phyloP scores from a whole-genome alignment of 2,888 invertebrate genomes.

The Cryptophagus acutangulus region DNA sequence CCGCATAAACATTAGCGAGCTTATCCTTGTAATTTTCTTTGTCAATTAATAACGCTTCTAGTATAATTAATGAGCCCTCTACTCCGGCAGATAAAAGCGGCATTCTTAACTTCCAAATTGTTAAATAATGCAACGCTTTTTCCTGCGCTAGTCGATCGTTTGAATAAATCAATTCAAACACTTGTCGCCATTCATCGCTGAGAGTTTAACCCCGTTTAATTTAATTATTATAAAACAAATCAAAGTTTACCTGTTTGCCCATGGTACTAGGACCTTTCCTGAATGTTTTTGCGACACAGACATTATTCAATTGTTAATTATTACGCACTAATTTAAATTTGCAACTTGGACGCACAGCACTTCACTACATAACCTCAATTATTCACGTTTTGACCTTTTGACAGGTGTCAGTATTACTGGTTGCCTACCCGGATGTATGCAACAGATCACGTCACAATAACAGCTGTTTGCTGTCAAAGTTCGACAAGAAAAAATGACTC shows the following conservation, averaged over 20 bases:
- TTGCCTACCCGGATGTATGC: no score
- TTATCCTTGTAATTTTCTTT: slow-evolving; percentile 47
- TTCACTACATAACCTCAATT: no score
- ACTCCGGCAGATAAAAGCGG: slow-evolving; percentile 57
- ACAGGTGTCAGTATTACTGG: no score
- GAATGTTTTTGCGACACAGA: slow-evolving; percentile 41
- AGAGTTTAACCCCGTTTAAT: slow-evolving; percentile 21
- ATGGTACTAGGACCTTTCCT: slow-evolving; percentile 43
- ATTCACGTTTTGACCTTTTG: no score
- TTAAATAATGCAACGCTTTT: slow-evolving; percentile 50
- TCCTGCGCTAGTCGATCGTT: slow-evolving; percentile 40
- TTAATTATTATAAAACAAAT: background rate
- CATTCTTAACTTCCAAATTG: slow-evolving; percentile 56
- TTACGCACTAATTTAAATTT: no score
- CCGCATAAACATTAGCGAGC: slow-evolving; percentile 56
- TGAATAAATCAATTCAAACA: slow-evolving; percentile 50
- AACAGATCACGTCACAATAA: no score
- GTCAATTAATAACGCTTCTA: slow-evolving; percentile 51
- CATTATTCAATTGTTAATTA: no score
- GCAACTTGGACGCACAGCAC: no score
- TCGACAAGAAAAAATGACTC: slow-evolving; percentile 24
- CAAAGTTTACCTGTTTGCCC: slow-evolving; percentile 42
- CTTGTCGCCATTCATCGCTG: slow-evolving; percentile 53
- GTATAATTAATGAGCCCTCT: slow-evolving; percentile 56
- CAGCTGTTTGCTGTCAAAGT: slow-evolving; percentile 8